Base-by-base conservation (phyloP, 2,888 invertebrate genomes). In the Euproctis similis region DNA sequence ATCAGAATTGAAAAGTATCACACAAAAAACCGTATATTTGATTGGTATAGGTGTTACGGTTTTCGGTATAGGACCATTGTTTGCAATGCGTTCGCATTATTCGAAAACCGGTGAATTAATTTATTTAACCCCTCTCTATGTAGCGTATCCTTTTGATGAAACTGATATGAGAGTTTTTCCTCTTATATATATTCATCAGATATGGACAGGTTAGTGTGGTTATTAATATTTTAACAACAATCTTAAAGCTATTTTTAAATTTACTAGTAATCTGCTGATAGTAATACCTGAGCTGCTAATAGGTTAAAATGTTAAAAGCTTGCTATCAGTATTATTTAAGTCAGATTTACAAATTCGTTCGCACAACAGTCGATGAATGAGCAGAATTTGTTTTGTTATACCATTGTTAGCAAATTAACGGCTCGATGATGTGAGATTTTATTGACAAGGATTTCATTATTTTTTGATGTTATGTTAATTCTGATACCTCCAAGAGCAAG, bases 71-170 rank as follows among this genome's bases (percentile, higher is more conserved):
- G 14, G 9, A 6, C 41, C 43, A 5, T 2, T 29, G 1, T 24
- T 34, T 25, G 22, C 28, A 22, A 32, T 30, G 6, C 4, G 31
- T 0, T 16, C 21, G 2, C 11, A 25, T 11, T 43, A 45, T 25
- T 29, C 23, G 0, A 23, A 28, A 17, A 40, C 17, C 8, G 10
- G 14, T n/a, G 30, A 32, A 27, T 8, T 46, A 2, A 18, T 34
- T 3, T 30, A 46, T 18, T 30, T 45, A 9, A 4, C 41, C 17
- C 46, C 46, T 1, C 44, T 41, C 8, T 19, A 19, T 12, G 32
- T 19, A 4, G 26, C 25, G 16, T 46, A 46, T 32, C 34, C 42
- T 8, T 45, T 44, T n/a, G 2, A 46, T 29, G 31, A 30, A 24
- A 34, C 22, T 13, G 42, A 41, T 27, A 2, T 28, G 11, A 8